phyloP scores from a whole-genome alignment of 2,888 invertebrate species.

The Steinernema scapterisci region DNA sequence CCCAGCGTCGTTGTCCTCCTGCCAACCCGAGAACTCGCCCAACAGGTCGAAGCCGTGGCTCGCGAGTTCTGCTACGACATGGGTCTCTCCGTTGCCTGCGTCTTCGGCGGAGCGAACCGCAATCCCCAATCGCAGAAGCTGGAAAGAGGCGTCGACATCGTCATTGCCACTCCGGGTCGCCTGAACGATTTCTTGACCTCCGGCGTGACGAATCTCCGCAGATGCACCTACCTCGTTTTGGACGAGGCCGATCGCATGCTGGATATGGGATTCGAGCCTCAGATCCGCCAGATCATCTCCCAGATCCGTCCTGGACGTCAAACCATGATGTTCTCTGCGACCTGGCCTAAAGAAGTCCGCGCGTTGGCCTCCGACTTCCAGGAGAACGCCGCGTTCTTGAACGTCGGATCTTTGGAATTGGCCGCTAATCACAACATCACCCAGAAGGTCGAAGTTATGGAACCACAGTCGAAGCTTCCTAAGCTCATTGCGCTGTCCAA shows the following conservation, averaged over 20 bases:
- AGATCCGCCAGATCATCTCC: slow-evolving; percentile 70
- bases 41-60: slow-evolving; percentile 80
- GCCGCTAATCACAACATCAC: slow-evolving; percentile 90
- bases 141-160: neutral
- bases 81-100: slow-evolving; percentile 87
- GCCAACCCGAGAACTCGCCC: slow-evolving; percentile 72
- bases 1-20: slow-evolving; percentile 75
- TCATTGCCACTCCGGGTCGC: slow-evolving; percentile 72
- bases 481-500: slow-evolving; percentile 57
- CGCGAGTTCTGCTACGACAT: slow-evolving; percentile 86
- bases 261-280: slow-evolving; percentile 71
- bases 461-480: slow-evolving; percentile 56
- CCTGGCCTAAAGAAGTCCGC: slow-evolving; percentile 97
- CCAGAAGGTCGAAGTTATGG: slow-evolving; percentile 58
- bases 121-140: slow-evolving; percentile 76
- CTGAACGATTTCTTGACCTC: slow-evolving; percentile 71
- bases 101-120: slow-evolving; percentile 96
- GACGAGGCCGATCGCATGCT: slow-evolving; percentile 71
- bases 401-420: slow-evolving; percentile 89
- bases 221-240: slow-evolving; percentile 70
- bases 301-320: slow-evolving; percentile 49
- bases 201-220: slow-evolving; percentile 74
- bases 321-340: slow-evolving; percentile 90
- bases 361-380: slow-evolving; percentile 87
- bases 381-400: slow-evolving; percentile 88